Evolutionary conservation across 1,140 invertebrate genomes (phyloP).

Genomic region (Ceratina australensis): DNA sequence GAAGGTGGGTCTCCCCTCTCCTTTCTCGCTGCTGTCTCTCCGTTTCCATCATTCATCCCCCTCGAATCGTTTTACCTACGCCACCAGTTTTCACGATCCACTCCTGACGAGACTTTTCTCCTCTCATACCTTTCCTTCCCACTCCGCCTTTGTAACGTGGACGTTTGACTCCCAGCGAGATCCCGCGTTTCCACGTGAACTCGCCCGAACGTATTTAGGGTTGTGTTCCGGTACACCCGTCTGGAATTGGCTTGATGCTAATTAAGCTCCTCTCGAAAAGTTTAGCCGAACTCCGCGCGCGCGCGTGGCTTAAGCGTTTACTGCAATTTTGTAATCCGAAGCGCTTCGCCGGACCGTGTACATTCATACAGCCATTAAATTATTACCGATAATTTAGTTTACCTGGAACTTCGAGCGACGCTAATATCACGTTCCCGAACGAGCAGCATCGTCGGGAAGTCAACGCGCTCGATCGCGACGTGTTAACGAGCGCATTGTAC

Average conservation of each 20-base stretch:
- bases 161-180: constrained; percentile 9
- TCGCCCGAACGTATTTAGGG: constrained; percentile 52
- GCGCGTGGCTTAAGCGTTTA: constrained; percentile 28
- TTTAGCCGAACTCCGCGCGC: constrained; percentile 23
- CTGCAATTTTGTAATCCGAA: constrained; percentile 43
- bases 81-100: neutral
- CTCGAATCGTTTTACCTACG: neutral
- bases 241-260: constrained; percentile 28
- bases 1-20: neutral
- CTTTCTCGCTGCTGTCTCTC: neutral
- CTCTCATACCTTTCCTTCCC: neutral
- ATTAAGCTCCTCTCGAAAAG: constrained; percentile 42
- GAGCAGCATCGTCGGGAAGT: neutral
- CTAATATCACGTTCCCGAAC: constrained; percentile 2
- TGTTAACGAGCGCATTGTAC: constrained; percentile 32
- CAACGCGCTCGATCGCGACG: constrained; percentile 11
- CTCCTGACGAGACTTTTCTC: neutral
- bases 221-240: constrained; percentile 14
- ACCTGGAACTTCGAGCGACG: constrained; percentile 15
- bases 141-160: neutral
- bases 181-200: constrained; percentile 45
- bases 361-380: constrained; percentile 22
- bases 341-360: constrained; percentile 9
- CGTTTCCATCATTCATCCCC: constrained; percentile 1
- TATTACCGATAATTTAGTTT: constrained; percentile 47